These are phyloP conservation scores for Malthinus flaveolus DNA, from an alignment of 2,888 invertebrate genomes.

Conservation along the genomic window DNA sequence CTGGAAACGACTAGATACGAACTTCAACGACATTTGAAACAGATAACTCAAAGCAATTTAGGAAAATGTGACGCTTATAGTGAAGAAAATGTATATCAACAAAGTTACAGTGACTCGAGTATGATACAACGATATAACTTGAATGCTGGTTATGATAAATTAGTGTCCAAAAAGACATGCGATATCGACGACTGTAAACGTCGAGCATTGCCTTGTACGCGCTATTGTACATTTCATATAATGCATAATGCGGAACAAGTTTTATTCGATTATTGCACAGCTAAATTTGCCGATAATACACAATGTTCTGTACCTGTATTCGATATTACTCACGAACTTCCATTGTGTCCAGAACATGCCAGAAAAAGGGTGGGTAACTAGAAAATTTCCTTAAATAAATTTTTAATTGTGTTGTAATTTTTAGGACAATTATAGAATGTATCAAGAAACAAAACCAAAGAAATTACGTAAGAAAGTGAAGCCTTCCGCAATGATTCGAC, in stretches of 20 bases:
- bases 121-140: slow-evolving; percentile 7
- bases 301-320: slow-evolving; percentile 80
- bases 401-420: slow-evolving; percentile 11
- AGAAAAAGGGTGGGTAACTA: slow-evolving; percentile 67
- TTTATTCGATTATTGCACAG: slow-evolving; percentile 75
- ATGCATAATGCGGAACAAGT: slow-evolving; percentile 81
- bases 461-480: slow-evolving; percentile 64
- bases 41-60: slow-evolving; percentile 52
- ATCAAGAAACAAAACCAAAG: slow-evolving; percentile 77
- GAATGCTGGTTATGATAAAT: slow-evolving; percentile 29
- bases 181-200: slow-evolving; percentile 46
- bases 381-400: not conserved
- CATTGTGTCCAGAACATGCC: slow-evolving; percentile 84
- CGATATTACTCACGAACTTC: slow-evolving; percentile 77
- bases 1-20: slow-evolving; percentile 54
- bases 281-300: slow-evolving; percentile 76
- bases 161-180: slow-evolving; percentile 34
- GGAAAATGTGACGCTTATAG: slow-evolving; percentile 51
- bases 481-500: slow-evolving; percentile 59
- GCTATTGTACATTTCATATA: slow-evolving; percentile 83
- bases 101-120: not conserved
- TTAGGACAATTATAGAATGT: slow-evolving; percentile 80
- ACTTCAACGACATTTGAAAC: slow-evolving; percentile 49
- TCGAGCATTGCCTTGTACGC: slow-evolving; percentile 72
- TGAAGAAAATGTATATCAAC: slow-evolving; percentile 19